These are phyloP conservation scores for Zaprionus camerounensis DNA, from an alignment of 1,140 invertebrate genomes.

Conservation along the genomic window DNA sequence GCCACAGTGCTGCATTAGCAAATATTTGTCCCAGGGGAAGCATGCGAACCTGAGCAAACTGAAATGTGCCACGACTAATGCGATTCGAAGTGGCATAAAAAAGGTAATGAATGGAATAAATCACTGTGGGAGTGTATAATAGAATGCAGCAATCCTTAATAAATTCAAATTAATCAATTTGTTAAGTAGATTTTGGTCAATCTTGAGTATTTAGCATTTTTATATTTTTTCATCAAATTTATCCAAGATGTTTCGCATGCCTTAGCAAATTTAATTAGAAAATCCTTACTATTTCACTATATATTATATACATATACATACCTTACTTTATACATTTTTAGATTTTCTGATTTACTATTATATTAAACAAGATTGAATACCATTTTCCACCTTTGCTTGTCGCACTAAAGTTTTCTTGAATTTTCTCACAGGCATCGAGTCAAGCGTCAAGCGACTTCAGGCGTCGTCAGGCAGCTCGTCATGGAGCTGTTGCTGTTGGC, in stretches of 20 bases:
- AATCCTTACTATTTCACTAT: too few relatives aligned
- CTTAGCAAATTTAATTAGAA: too few relatives aligned
- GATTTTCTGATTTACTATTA: too few relatives aligned
- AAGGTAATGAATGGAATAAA: not conserved
- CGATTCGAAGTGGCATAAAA: not conserved
- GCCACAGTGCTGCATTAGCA: not conserved
- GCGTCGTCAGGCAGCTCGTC: conserved; percentile 5
- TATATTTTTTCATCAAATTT: too few relatives aligned
- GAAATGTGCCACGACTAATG: not conserved
- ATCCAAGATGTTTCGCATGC: too few relatives aligned
- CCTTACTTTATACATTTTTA: too few relatives aligned
- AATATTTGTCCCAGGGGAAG: conserved; percentile 1
- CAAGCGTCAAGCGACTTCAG: not conserved
- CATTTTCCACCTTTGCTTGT: not conserved
- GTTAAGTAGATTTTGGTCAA: too few relatives aligned
- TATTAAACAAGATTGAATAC: not conserved
- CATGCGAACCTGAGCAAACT: not conserved
- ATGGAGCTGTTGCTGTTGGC: conserved; percentile 42
- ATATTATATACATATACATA: too few relatives aligned
- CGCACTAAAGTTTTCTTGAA: not conserved
- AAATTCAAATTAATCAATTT: too few relatives aligned
- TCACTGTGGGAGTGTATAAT: not conserved
- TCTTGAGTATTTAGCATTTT: too few relatives aligned
- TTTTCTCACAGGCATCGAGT: conserved; percentile 13
- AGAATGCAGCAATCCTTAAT: not conserved